These are phyloP conservation scores for Albula goreensis DNA, from an alignment of 2,113 vertebrate genomes.

Conservation along the genomic window DNA sequence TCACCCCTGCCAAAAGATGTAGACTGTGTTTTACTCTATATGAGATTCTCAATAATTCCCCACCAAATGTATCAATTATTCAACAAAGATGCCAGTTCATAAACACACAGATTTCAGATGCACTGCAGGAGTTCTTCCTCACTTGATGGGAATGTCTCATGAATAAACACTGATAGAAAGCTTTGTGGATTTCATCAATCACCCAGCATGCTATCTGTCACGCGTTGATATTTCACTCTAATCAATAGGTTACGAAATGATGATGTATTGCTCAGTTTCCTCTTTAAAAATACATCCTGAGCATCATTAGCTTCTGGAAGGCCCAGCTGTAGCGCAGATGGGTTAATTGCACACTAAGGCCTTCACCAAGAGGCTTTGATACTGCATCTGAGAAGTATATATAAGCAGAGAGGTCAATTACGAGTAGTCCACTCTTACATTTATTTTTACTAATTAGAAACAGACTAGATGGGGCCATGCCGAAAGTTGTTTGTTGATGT, in stretches of 20 bases:
- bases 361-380: neutral
- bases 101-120: constrained; percentile 50
- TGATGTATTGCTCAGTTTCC: neutral
- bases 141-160: constrained; percentile 39
- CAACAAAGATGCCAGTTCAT: constrained; percentile 48
- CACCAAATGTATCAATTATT: constrained; percentile 57
- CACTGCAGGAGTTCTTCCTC: constrained; percentile 28
- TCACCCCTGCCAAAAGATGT: neutral
- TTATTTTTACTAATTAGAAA: neutral
- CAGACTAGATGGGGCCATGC: neutral
- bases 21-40: neutral
- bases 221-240: constrained; percentile 10
- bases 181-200: constrained; percentile 41
- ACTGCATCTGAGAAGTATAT: neutral
- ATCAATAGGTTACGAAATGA: constrained; percentile 1
- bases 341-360: neutral
- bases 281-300: neutral
- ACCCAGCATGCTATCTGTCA: constrained; percentile 33
- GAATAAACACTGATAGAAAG: constrained; percentile 42
- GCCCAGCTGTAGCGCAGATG: neutral
- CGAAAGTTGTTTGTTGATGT: neutral
- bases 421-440: neutral
- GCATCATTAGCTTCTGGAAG: neutral
- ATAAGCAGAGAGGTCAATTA: neutral
- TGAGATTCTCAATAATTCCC: constrained; percentile 29